These are phyloP conservation scores for Ophion ventricosus DNA, from an alignment of 2,888 invertebrate genomes.

Conservation along the genomic window DNA sequence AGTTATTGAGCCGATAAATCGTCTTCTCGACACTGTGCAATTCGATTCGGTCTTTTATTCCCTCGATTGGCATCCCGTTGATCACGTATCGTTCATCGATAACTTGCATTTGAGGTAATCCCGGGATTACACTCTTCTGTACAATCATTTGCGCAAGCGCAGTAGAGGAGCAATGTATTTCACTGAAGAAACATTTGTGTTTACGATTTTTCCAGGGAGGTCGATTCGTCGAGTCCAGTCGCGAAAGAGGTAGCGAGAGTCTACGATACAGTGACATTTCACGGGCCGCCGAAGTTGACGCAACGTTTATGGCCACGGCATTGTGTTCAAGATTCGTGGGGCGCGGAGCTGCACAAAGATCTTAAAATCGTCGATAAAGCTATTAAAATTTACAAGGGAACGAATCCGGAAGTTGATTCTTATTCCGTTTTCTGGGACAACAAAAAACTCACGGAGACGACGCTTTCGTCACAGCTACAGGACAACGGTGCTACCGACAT, in stretches of 20 bases:
- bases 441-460: slow-evolving; percentile 94
- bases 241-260: slow-evolving; percentile 89
- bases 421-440: slow-evolving; percentile 99
- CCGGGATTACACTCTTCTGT: background rate
- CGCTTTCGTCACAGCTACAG: slow-evolving; percentile 91
- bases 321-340: slow-evolving; percentile 98
- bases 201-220: slow-evolving; percentile 72
- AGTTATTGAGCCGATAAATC: slow-evolving; percentile 96
- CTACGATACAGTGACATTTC: slow-evolving; percentile 97
- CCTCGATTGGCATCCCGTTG: slow-evolving; percentile 98
- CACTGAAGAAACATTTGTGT: background rate
- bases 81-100: slow-evolving; percentile 98
- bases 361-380: slow-evolving; percentile 92
- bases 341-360: slow-evolving; percentile 95
- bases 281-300: slow-evolving; percentile 92
- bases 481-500: slow-evolving; percentile 94
- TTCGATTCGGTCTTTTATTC: slow-evolving; percentile 97
- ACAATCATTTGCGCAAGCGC: background rate
- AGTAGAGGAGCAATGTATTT: background rate
- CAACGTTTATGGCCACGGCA: slow-evolving; percentile 98
- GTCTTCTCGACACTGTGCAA: slow-evolving; percentile 90
- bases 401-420: slow-evolving; percentile 97
- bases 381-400: slow-evolving; percentile 95
- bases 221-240: slow-evolving; percentile 78
- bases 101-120: slow-evolving; percentile 87